Conservation (phyloP, 2,113 vertebrate species). For the Tretioscincus oriximinensis region DNA sequence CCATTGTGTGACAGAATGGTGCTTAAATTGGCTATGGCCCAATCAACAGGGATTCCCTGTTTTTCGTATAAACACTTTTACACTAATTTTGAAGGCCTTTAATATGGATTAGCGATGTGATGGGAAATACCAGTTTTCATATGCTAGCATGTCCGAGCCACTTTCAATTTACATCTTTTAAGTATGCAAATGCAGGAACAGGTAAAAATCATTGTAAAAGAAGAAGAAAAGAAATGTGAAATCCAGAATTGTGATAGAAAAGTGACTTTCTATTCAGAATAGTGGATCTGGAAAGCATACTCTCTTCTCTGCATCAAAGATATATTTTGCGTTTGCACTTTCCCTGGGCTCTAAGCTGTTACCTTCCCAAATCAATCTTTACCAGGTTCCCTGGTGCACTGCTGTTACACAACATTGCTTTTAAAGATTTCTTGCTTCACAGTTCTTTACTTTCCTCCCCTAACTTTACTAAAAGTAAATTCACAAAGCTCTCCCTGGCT, state of each 20-base stretch:
- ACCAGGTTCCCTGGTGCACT: not conserved
- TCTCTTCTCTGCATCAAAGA: not conserved
- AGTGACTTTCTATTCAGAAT: not conserved
- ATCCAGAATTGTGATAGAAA: not conserved
- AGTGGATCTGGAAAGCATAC: not conserved
- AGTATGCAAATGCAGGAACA: too few relatives aligned
- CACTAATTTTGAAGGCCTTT: too few relatives aligned
- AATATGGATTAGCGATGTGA: too few relatives aligned
- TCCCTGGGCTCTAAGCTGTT: not conserved
- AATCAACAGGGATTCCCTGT: too few relatives aligned
- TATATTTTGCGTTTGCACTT: not conserved
- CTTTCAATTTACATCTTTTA: too few relatives aligned
- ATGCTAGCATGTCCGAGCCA: too few relatives aligned
- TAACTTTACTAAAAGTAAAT: conserved; percentile 18
- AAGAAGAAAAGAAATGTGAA: too few relatives aligned
- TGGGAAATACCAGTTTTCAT: too few relatives aligned
- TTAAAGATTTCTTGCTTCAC: conserved; percentile 21
- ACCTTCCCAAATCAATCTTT: conserved; percentile 4
- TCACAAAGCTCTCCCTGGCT: conserved; percentile 9
- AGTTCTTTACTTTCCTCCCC: not conserved
- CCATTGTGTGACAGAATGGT: too few relatives aligned
- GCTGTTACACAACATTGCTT: not conserved
- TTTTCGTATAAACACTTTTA: too few relatives aligned
- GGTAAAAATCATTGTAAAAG: not conserved
- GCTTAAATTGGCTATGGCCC: too few relatives aligned